Conservation (phyloP, 1,140 invertebrate genomes). For the Apis florea region DNA sequence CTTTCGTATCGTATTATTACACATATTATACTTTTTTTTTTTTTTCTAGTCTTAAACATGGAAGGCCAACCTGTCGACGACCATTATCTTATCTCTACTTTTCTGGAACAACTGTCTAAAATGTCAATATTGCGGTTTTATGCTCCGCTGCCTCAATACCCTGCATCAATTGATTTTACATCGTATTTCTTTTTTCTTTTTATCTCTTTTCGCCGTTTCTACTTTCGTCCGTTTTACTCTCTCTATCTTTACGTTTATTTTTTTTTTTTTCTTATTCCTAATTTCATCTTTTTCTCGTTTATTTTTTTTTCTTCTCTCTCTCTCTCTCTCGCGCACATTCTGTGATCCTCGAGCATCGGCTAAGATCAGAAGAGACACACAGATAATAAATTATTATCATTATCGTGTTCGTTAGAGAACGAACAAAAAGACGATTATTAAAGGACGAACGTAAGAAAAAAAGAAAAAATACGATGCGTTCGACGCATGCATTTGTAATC, state of each 20-base stretch:
- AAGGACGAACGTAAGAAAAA: neutral
- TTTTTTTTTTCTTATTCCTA: neutral
- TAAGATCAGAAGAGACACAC: constrained; percentile 30
- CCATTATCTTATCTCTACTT: constrained; percentile 58
- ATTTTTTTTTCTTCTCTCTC: neutral
- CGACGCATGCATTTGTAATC: too few species aligned
- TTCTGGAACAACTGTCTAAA: constrained; percentile 48
- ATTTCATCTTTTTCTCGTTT: neutral
- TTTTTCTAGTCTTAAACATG: constrained; percentile 23
- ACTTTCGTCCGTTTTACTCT: neutral
- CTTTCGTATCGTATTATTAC: neutral
- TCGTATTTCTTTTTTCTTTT: neutral
- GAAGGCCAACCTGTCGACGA: constrained; percentile 3
- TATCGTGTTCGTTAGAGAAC: neutral
- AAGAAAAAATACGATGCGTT: constrained; percentile 2
- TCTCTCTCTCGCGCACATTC: constrained; percentile 2
- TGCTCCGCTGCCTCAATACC: neutral
- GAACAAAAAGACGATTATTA: neutral
- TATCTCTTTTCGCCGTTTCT: neutral
- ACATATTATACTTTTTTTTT: neutral
- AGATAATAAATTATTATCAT: constrained; percentile 12
- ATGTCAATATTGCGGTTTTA: constrained; percentile 33
- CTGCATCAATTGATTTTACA: neutral
- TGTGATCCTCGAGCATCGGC: constrained; percentile 22
- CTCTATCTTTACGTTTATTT: neutral